A percentile compares a stretch with the other conserved stretches of the same genome.
These are phyloP conservation scores for Chalcis sispes DNA, from an alignment of 2,888 invertebrate species.

Conservation along the genomic window DNA sequence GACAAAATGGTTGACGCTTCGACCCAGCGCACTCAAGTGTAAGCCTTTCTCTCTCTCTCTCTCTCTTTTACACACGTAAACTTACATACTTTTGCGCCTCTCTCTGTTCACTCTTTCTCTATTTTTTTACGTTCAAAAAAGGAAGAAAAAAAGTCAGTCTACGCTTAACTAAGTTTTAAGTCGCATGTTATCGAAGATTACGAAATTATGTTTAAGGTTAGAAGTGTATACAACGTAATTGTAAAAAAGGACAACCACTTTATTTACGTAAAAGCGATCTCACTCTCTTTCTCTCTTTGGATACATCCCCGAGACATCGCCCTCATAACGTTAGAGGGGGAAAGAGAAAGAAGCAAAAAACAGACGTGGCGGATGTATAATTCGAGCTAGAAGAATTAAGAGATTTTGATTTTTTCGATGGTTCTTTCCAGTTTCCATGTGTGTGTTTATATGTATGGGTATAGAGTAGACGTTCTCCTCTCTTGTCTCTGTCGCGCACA, in stretches of 20 bases:
- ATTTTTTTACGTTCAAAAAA: conserved; percentile 5
- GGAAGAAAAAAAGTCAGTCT: conserved; percentile 11
- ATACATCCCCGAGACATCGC: conserved; percentile 29
- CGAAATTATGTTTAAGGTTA: conserved; percentile 47
- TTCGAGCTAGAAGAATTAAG: neutral
- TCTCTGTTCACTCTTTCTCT: conserved; percentile 17
- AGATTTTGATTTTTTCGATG: conserved; percentile 17
- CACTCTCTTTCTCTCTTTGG: conserved; percentile 1
- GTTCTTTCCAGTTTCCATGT: neutral
- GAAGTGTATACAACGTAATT: neutral
- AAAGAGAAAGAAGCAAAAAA: conserved; percentile 7
- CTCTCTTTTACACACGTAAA: neutral
- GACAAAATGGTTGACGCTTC: conserved; percentile 50
- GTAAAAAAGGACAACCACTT: neutral
- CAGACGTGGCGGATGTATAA: conserved; percentile 34
- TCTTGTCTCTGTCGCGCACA: conserved; percentile 9
- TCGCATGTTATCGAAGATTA: too few relatives aligned
- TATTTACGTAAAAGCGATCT: conserved; percentile 38
- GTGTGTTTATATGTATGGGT: neutral
- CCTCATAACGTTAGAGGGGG: conserved; percentile 4
- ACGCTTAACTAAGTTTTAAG: too few relatives aligned
- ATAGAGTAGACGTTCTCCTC: neutral
- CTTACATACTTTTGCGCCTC: conserved; percentile 10
- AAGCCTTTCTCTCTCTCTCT: conserved; percentile 28
- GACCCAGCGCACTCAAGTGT: conserved; percentile 33